Conservation (phyloP, 2,888 invertebrate species). For the Thera britannica region DNA sequence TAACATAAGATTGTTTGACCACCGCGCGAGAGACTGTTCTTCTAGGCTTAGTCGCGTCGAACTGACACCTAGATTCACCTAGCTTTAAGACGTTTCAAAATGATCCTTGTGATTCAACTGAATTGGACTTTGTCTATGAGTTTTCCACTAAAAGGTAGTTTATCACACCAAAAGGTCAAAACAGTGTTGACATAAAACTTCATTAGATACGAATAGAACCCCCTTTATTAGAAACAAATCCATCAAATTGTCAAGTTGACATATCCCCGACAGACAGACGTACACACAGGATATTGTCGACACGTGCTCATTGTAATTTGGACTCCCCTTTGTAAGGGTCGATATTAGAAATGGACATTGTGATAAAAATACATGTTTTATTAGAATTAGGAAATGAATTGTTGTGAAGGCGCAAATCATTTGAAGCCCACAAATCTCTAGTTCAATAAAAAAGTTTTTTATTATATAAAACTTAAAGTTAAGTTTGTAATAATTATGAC, state of each 20-base stretch:
- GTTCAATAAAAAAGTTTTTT: too few relatives aligned
- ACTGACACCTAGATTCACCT: too few relatives aligned
- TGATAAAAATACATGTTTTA: slow-evolving; percentile 22
- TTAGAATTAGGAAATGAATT: slow-evolving; percentile 11
- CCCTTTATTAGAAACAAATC: slow-evolving; percentile 29
- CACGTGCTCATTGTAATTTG: slow-evolving; percentile 41
- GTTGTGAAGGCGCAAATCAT: not conserved
- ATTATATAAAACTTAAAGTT: too few relatives aligned
- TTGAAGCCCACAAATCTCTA: not conserved
- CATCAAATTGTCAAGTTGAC: slow-evolving; percentile 34
- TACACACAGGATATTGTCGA: slow-evolving; percentile 47
- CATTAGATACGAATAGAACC: slow-evolving; percentile 6
- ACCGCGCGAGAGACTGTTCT: too few relatives aligned
- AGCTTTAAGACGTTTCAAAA: too few relatives aligned
- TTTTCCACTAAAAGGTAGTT: too few relatives aligned
- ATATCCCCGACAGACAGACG: slow-evolving; percentile 38
- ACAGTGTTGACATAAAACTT: slow-evolving; percentile 19
- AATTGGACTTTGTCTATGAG: too few relatives aligned
- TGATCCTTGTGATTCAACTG: too few relatives aligned
- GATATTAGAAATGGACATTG: slow-evolving; percentile 29
- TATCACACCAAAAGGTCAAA: not conserved
- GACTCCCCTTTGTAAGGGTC: slow-evolving; percentile 26
- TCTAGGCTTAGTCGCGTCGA: too few relatives aligned
- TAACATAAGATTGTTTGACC: too few relatives aligned
- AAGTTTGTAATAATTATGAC: too few relatives aligned